Conservation (phyloP, 2,888 invertebrate genomes). For the Oligia strigilis region DNA sequence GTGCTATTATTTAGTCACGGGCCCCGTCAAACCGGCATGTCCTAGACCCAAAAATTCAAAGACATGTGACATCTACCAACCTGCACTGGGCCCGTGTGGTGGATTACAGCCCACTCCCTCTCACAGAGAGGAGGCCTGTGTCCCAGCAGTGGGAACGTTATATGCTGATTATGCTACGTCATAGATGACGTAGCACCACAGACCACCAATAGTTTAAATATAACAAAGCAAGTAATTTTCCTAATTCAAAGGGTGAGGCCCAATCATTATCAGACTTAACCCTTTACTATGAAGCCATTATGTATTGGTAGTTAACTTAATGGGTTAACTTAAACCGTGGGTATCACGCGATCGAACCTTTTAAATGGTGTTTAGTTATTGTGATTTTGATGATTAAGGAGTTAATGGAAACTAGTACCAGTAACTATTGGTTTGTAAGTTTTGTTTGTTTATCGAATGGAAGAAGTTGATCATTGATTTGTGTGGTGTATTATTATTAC, state of each 20-base stretch:
- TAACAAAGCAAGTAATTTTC: constrained; percentile 72
- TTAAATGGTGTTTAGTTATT: constrained; percentile 63
- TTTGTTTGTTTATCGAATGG: background rate
- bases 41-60: no score
- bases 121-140: no score
- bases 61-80: no score
- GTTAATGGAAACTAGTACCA: constrained; percentile 34
- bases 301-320: constrained; percentile 79
- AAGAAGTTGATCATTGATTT: background rate
- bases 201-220: constrained; percentile 40
- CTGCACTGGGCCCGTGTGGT: no score
- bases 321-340: constrained; percentile 78
- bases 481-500: background rate
- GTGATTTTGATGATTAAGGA: constrained; percentile 59
- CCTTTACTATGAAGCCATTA: constrained; percentile 87
- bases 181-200: constrained; percentile 11
- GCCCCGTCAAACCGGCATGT: no score
- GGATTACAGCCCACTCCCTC: no score
- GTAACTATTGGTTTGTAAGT: constrained; percentile 24
- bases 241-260: constrained; percentile 74
- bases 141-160: no score
- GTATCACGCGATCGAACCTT: constrained; percentile 82
- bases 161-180: background rate
- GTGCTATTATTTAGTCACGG: no score
- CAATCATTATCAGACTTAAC: constrained; percentile 82